Conservation (phyloP, 2,113 vertebrate species). For the Nothocercus julius region DNA sequence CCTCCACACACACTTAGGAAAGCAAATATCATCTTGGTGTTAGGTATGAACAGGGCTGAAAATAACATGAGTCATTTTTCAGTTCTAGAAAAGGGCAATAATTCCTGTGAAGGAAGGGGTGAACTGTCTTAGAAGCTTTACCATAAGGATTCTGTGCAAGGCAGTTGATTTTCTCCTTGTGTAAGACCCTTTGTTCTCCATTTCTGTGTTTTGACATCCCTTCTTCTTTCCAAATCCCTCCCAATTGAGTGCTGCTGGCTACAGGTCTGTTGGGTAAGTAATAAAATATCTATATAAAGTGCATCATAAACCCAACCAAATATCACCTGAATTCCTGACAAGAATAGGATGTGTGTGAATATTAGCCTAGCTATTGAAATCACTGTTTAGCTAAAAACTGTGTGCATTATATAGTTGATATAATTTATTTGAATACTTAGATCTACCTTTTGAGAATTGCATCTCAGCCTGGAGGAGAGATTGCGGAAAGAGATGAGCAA, state of each 20-base stretch:
- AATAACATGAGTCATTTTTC: background rate
- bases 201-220: background rate
- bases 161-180: background rate
- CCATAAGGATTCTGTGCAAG: background rate
- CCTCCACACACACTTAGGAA: background rate
- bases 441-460: background rate
- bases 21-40: background rate
- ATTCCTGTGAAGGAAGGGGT: background rate
- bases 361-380: background rate
- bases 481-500: background rate
- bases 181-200: background rate
- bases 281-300: background rate
- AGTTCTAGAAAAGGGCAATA: background rate
- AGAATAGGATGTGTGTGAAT: background rate
- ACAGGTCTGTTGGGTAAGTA: background rate
- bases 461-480: background rate
- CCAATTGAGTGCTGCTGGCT: background rate
- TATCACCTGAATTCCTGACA: background rate
- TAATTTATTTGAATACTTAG: background rate
- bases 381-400: background rate
- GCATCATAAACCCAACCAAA: background rate
- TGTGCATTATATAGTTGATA: background rate
- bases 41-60: conserved; percentile 7
- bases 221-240: background rate
- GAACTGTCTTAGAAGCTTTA: background rate